phyloP scores from a whole-genome alignment of 2,888 invertebrate species.

The Rotaria macrura region DNA sequence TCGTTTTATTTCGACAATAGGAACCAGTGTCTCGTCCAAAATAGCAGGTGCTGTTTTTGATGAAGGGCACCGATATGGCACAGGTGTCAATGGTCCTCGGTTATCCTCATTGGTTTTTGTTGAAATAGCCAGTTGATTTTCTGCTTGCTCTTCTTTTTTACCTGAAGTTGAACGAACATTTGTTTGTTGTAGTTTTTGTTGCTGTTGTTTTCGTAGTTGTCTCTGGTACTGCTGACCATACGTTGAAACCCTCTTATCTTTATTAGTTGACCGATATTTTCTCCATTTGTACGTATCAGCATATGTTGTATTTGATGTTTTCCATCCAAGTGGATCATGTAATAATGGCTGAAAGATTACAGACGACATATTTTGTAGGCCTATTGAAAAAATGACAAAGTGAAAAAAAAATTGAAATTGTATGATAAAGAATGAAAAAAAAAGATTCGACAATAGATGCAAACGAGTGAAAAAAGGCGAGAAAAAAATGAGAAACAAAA shows the following conservation, averaged over 20 bases:
- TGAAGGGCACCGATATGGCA: background rate
- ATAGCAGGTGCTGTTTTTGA: background rate
- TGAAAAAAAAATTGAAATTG: background rate
- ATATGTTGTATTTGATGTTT: background rate
- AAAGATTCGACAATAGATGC: background rate
- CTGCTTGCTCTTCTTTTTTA: background rate
- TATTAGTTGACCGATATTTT: background rate
- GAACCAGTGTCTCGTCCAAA: background rate
- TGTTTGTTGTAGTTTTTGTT: background rate
- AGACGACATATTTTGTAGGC: background rate
- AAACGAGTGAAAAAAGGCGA: background rate
- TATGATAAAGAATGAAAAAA: background rate
- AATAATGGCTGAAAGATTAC: background rate
- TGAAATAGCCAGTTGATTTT: background rate
- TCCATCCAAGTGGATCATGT: slow-evolving; percentile 1
- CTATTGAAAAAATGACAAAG: background rate
- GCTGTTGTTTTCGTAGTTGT: background rate
- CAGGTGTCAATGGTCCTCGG: background rate
- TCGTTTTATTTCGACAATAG: background rate
- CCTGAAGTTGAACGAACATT: background rate
- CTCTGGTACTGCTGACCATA: background rate
- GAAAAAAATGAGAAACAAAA: background rate
- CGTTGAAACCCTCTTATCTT: background rate
- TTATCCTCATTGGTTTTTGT: background rate
- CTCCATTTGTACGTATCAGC: background rate